Conservation (phyloP, 2,888 invertebrate genomes). For the Eupithecia exiguata region DNA sequence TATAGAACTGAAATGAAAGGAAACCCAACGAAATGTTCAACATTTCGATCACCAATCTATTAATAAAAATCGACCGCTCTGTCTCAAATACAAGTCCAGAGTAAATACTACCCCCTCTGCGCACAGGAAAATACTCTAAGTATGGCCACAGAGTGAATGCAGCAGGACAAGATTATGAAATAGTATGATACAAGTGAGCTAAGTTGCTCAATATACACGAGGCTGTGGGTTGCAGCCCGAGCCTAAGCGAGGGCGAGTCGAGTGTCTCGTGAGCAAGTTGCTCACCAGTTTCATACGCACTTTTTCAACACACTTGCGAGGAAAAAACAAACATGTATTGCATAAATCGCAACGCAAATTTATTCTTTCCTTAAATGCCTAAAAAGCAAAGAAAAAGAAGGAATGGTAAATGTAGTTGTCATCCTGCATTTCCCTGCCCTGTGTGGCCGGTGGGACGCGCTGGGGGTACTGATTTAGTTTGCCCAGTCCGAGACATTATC, state of each 20-base stretch:
- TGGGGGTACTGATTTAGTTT: conserved; percentile 61
- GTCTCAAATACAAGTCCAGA: conserved; percentile 40
- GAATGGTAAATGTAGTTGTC: not conserved
- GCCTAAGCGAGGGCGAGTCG: too few relatives aligned
- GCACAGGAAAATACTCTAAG: conserved; percentile 46
- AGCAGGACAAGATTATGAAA: conserved; percentile 6
- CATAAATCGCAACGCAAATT: too few relatives aligned
- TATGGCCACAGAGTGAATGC: conserved; percentile 40
- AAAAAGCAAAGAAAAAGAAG: not conserved
- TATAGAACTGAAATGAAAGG: not conserved
- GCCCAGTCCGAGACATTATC: conserved; percentile 64
- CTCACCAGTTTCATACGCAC: too few relatives aligned
- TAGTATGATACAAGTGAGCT: too few relatives aligned
- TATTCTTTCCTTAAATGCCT: too few relatives aligned
- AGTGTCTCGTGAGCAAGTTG: too few relatives aligned
- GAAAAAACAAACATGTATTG: too few relatives aligned
- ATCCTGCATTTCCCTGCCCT: not conserved
- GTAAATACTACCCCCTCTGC: conserved; percentile 45
- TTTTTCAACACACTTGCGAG: too few relatives aligned
- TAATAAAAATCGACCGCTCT: conserved; percentile 34
- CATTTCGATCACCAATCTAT: conserved; percentile 30
- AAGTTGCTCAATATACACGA: too few relatives aligned
- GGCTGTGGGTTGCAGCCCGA: too few relatives aligned
- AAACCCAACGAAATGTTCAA: conserved; percentile 15
- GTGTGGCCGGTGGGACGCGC: conserved; percentile 12